Evolutionary conservation across 2,888 invertebrate species (phyloP), one percentile per base, ranked within the genome.

Genomic region (Agapetus fuscipes): DNA sequence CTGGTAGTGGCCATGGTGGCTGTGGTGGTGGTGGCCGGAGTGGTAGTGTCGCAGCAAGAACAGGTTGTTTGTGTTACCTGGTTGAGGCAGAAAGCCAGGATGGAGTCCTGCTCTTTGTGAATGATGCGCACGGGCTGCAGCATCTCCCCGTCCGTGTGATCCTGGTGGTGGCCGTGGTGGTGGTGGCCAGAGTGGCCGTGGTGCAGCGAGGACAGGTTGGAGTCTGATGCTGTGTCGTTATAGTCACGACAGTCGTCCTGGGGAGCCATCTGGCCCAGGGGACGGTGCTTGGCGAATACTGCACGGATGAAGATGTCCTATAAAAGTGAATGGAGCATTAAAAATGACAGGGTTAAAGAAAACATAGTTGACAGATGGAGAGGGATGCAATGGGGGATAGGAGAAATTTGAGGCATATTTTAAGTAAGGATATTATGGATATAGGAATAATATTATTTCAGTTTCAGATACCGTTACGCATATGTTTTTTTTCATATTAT

Each of bases 41-140:
- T 28, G 34, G 6, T 31, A 32, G 30, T 35, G 32, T 12, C 28
- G 34, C 2, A 37, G 30, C 4, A 41, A 45, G 12, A 30, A 26
- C 11, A 43, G 28, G 16, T 47, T 44, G 20, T 20, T 6, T 4
- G 20, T 20, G 5, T 34, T 56, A 89, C 93, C 74, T 88, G 85
- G 62, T 95, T 96, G 42, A 96, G 75, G 57, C 96, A 95, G 72
- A 98, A 98, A 20, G 97, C 90, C 37, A 93, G 83, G 51, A 98
- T 95, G 39, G 94, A 89, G 62, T 98, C 98, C 64, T 95, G 95
- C 58, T 98, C 98, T 65, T 97, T 96, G 63, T 98, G 97, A 50
- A 98, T 91, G 52, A 98, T 91, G 50, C 95, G 78, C 43, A 94
- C 89, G 7, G 91, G 90, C 56, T 90, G 90, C 41, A 78, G 73